Evolutionary conservation across 2,888 invertebrate species (phyloP), one percentile per base, ranked within the genome.

Genomic region (Seira musarum): DNA sequence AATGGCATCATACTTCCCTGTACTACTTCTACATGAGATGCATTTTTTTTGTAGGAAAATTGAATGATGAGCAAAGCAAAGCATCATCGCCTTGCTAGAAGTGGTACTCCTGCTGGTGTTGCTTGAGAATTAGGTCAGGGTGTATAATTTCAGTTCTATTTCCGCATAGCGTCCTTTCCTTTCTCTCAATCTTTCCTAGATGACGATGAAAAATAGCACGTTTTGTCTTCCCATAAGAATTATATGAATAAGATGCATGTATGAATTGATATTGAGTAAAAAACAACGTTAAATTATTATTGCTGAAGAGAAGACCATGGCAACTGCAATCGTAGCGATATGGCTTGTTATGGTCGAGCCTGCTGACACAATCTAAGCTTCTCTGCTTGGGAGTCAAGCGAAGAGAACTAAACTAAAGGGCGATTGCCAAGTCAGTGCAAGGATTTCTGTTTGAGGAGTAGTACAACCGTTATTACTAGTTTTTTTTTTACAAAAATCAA

Each of bases 121-220:
- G 30, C 30, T 30, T 71, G 79, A 73, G 79, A 79, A 79, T 79
- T 79, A 35, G 79, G 79, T 79, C 79, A 79, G 72, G 79, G 79
- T 73, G 64, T 72, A 73, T 73, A 79, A 73, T 79, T 72, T 79
- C 79, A 67, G 79, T 73, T 79, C 79, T 73, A 79, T 79, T 79
- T 79, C 79, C 79, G 79, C 73, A 79, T 73, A 79, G 61, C 73
- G 73, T 79, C 79, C 79, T 72, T 72, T 78, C 72, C 67, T 49
- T 73, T 79, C 79, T 73, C 63, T 73, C 71, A 17, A 53, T 53
- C n/a, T 17, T 53, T 53, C 53, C 17, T 17, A 17, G n/a, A 53
- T 17, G n/a, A 53, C 3, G 53, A 53, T 17, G 46, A 13, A 46
- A 17, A 17, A 17, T 53, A 53, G 53, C 17, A 53, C 15, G 17